A percentile compares a stretch with the other conserved stretches of the same genome.
These are phyloP conservation scores for Hydroisotoma schaefferi DNA, from an alignment of 2,888 invertebrate species.

Conservation along the genomic window DNA sequence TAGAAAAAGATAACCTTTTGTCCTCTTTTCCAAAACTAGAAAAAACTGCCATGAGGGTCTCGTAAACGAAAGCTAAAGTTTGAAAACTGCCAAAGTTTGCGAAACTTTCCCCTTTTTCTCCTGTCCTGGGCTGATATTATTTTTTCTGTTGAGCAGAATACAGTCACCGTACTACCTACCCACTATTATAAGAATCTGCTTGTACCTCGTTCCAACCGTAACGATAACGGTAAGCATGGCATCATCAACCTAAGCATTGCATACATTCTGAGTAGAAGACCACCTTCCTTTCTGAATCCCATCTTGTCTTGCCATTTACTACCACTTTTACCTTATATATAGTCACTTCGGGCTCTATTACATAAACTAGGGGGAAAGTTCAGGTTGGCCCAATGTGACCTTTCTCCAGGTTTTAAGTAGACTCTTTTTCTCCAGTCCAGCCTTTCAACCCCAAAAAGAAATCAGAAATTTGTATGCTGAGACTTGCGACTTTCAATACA, in stretches of 20 bases:
- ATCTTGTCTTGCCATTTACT: too few species aligned
- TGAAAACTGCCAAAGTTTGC: slow-evolving; percentile 13
- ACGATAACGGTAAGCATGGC: too few species aligned
- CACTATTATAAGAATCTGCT: too few species aligned
- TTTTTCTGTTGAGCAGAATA: neutral
- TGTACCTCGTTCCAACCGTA: too few species aligned
- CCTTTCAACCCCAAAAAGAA: neutral
- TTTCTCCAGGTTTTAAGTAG: too few species aligned
- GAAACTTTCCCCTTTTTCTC: slow-evolving; percentile 1
- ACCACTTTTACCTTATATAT: neutral
- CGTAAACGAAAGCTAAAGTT: neutral
- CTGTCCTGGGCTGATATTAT: neutral
- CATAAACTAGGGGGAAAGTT: slow-evolving; percentile 5
- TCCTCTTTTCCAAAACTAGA: neutral
- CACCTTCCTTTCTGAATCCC: too few species aligned
- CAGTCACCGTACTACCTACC: neutral
- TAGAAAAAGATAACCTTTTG: neutral
- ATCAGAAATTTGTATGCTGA: neutral
- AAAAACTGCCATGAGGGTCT: slow-evolving; percentile 1
- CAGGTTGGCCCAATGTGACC: neutral
- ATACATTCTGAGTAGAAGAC: too few species aligned
- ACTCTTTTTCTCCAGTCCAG: too few species aligned
- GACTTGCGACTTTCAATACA: too few species aligned
- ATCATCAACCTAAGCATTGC: too few species aligned
- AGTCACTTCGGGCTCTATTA: neutral